Conservation (phyloP, 2,113 vertebrate species). For the Carollia perspicillata region DNA sequence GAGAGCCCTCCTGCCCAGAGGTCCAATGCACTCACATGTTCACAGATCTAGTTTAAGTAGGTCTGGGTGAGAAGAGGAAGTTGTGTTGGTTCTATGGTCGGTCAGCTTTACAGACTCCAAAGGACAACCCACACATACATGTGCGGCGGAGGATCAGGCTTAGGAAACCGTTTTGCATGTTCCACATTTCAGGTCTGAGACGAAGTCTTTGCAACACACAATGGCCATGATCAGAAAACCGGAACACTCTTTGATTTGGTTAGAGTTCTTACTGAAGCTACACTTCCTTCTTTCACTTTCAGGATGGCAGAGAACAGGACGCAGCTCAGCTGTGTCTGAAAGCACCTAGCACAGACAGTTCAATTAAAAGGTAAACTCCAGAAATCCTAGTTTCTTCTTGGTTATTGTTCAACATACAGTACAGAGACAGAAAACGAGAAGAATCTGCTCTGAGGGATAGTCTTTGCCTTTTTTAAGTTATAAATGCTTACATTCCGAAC, state of each 20-base stretch:
- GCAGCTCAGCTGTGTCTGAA: neutral
- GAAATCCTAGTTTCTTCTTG: neutral
- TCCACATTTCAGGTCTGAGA: neutral
- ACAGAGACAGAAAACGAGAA: neutral
- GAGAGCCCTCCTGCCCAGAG: neutral
- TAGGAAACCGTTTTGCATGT: neutral
- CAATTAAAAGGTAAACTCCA: neutral
- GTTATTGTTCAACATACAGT: neutral
- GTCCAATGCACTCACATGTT: neutral
- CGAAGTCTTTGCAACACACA: neutral
- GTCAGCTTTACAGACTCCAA: neutral
- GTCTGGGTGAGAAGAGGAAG: neutral
- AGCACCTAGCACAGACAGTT: neutral
- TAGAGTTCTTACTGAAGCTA: neutral
- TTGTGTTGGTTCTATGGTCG: neutral
- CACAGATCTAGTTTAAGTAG: neutral
- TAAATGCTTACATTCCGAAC: slow-evolving; percentile 1
- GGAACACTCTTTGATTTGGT: neutral
- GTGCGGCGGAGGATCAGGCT: neutral
- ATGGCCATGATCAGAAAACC: neutral
- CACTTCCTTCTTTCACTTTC: neutral
- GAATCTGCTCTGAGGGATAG: neutral
- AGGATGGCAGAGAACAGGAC: neutral
- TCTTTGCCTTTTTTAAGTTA: neutral
- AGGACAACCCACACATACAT: neutral